Base-by-base conservation (phyloP, 2,797 vertebrate species). In the Alectoris magna region DNA sequence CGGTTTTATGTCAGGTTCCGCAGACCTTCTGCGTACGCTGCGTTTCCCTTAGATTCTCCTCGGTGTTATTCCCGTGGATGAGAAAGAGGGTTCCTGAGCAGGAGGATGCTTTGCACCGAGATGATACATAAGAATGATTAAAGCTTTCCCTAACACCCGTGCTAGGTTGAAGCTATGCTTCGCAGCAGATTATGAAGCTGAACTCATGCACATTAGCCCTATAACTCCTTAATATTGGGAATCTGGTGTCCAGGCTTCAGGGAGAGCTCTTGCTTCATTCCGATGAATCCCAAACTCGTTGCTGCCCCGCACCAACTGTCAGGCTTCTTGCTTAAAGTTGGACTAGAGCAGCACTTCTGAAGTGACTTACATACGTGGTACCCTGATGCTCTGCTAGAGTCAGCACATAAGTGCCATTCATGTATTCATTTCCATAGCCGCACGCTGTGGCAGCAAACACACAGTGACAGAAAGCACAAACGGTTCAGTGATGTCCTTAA, bases 281-380 rank as follows among this genome's bases (percentile, higher is more conserved):
- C 76, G 72, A 90, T 62, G 74, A 85, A 86, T 86, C 53, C n/a
- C 3, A 84, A 90, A 75, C 46, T 94, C 18, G 17, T 26, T 83
- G 41, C 59, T 53, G 89, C 84, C 46, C 38, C 51, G 43, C 8
- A 4, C 62, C 59, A 86, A 91, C 94, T 91, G 26, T 86, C 21
- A 68, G n/a, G 27, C 34, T 74, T 69, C 60, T 76, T 81, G 41
- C 90, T 90, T 87, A 27, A 87, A 95, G 60, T 96, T 92, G 69
- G 87, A 22, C 69, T 68, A 55, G 70, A 49, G n/a, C 22, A 56
- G 3, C 59, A 78, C 23, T 83, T 67, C 21, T 84, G 44, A 44
- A 73, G 43, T 64, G 58, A 19, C 56, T 73, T 21, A 6, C 78
- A 27, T 3, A 1, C 51, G 63, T 0, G 3, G 18, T 59, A 27